Conservation (phyloP, 2,888 invertebrate genomes). For the Drosophila conformis region DNA sequence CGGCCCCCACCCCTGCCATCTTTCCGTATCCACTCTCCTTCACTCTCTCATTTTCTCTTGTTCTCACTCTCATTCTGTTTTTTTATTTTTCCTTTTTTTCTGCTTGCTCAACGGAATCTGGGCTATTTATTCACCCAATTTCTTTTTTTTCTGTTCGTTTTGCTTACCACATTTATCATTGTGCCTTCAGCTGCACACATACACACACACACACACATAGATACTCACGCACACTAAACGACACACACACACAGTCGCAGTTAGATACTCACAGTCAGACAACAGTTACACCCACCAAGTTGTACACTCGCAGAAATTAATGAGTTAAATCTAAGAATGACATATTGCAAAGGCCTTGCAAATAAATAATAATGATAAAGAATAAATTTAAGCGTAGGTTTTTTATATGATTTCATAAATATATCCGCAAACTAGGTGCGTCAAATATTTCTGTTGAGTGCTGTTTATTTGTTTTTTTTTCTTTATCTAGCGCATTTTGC, state of each 20-base stretch:
- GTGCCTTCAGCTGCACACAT: slow-evolving; percentile 73
- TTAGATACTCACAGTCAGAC: slow-evolving; percentile 24
- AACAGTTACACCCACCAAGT: slow-evolving; percentile 66
- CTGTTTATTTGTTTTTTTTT: neutral
- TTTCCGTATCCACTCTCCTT: slow-evolving; percentile 9
- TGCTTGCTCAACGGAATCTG: slow-evolving; percentile 80
- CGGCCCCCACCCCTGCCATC: too few relatives aligned
- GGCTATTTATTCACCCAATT: slow-evolving; percentile 83
- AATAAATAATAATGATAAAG: neutral
- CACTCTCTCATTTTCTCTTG: slow-evolving; percentile 3
- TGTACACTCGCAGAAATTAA: slow-evolving; percentile 71
- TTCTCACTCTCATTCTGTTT: slow-evolving; percentile 25
- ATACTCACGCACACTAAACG: slow-evolving; percentile 13
- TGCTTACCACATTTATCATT: slow-evolving; percentile 76
- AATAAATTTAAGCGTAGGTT: neutral
- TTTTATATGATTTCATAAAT: neutral
- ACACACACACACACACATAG: slow-evolving; percentile 38
- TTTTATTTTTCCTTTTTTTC: slow-evolving; percentile 46
- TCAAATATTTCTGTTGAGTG: slow-evolving; percentile 11
- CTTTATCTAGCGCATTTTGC: slow-evolving; percentile 2
- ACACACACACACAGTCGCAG: slow-evolving; percentile 19
- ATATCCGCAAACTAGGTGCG: slow-evolving; percentile 10
- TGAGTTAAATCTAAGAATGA: slow-evolving; percentile 20
- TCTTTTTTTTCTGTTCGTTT: slow-evolving; percentile 65
- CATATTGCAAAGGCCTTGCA: neutral